These are phyloP conservation scores for Crypturellus tataupa DNA, from an alignment of 2,797 vertebrate genomes.

Conservation along the genomic window DNA sequence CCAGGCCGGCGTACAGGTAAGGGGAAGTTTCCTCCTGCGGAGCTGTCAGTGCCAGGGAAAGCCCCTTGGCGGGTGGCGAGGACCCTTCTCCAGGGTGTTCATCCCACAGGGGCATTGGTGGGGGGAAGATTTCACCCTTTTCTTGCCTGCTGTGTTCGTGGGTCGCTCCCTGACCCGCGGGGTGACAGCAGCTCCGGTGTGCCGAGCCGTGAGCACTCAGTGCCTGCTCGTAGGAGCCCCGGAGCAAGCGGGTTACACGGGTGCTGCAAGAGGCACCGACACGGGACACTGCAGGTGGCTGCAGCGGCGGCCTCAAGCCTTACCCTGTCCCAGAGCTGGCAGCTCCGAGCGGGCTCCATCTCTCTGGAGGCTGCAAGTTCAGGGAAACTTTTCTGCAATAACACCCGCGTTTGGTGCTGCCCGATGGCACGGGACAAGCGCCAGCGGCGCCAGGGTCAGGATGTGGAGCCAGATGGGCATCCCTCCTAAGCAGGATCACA, in stretches of 20 bases:
- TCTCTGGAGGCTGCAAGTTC: background rate
- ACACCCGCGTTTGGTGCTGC: fast-evolving
- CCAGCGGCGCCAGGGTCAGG: background rate
- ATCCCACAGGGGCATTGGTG: fast-evolving
- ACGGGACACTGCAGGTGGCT: background rate
- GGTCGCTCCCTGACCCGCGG: background rate
- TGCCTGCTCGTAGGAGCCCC: background rate
- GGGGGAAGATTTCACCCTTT: background rate
- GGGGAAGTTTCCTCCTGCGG: conserved; percentile 44
- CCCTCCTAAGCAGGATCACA: background rate
- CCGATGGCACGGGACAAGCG: too few species aligned
- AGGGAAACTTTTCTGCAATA: conserved; percentile 34
- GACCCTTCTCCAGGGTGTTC: background rate
- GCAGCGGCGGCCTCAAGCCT: background rate
- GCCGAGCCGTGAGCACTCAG: background rate
- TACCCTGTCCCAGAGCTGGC: background rate
- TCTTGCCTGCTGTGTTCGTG: background rate
- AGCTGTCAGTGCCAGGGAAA: background rate
- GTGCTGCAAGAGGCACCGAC: fast-evolving
- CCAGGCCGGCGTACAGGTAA: conserved; percentile 96
- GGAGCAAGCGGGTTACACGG: background rate
- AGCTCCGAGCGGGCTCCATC: background rate
- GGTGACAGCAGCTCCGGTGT: background rate
- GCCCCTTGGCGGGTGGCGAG: background rate
- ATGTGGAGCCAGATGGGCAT: background rate